Evolutionary conservation across 2,888 invertebrate genomes (phyloP), one percentile per base, ranked within the genome.

Genomic region (Saturnia japonica): DNA sequence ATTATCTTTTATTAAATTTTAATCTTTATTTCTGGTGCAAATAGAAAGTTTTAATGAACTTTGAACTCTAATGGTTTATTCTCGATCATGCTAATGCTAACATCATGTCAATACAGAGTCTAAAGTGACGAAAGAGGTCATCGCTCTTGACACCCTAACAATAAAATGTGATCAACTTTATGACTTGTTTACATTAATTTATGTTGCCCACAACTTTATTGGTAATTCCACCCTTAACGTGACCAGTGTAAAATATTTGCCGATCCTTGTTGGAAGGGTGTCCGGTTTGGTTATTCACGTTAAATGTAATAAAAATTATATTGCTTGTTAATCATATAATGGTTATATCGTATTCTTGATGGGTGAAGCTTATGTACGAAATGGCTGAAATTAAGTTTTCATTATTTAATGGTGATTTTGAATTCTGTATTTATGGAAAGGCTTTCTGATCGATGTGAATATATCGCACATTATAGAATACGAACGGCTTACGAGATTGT

Each of bases 121-220:
- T 19, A 64, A 62, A 64, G 11, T 40, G 40, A n/a, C 40, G 40
- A 40, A 51, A 68, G 74, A 75, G 83, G 79, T 84, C 82, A 80
- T 74, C 72, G 81, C 71, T 82, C 85, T 82, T 80, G 75, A 78
- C 78, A 82, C 79, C 85, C 79, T 77, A 78, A 75, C 75, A 76
- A 76, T 77, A 81, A 82, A 80, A 82, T 80, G 72, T 83, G 85
- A 87, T 88, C 83, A 79, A 79, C 72, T 83, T 88, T 86, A 90
- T 82, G 82, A 77, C 78, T 78, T 89, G 88, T 90, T 88, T 88
- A 86, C 87, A 84, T 82, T 85, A 86, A 86, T 89, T 90, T 90
- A 90, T 82, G 81, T 60, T 25, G 74, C 74, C 72, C 72, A 77
- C 67, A 72, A 69, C 57, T 64, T 76, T 74, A 76, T 77, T 75